These are phyloP conservation scores for Diadema setosum DNA, from an alignment of 35 echinoderm and acorn worm species.

Conservation along the genomic window DNA sequence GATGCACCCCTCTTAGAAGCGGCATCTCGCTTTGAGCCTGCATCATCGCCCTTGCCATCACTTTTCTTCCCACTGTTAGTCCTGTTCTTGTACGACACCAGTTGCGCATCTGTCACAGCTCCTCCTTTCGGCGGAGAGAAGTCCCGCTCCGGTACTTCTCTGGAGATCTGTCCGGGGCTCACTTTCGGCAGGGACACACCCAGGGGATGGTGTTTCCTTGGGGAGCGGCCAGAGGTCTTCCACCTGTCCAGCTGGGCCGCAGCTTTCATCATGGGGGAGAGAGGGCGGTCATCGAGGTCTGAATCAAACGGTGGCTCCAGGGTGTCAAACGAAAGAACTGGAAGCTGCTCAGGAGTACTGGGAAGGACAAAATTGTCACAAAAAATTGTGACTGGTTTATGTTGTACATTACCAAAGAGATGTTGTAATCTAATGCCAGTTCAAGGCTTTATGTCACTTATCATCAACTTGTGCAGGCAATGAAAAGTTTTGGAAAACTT, in stretches of 20 bases:
- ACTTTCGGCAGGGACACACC: not conserved
- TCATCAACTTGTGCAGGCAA: too few relatives aligned
- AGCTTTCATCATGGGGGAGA: conserved; percentile 87
- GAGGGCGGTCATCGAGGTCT: conserved; percentile 56
- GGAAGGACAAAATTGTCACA: not conserved
- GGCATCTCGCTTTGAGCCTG: not conserved
- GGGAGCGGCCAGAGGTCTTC: conserved; percentile 8
- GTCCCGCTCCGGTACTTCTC: not conserved
- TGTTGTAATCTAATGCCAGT: too few relatives aligned
- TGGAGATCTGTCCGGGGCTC: not conserved
- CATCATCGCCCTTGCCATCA: not conserved
- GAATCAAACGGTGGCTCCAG: conserved; percentile 38
- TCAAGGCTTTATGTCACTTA: too few relatives aligned
- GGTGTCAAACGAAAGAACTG: not conserved
- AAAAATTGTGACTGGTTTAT: too few relatives aligned
- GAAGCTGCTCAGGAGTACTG: not conserved
- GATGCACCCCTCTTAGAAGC: not conserved
- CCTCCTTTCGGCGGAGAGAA: not conserved
- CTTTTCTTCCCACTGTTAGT: not conserved
- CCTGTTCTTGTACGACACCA: not conserved
- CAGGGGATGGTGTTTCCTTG: not conserved
- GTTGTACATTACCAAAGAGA: too few relatives aligned
- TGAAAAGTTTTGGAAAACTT: too few relatives aligned
- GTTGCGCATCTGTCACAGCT: not conserved
- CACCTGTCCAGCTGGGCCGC: conserved; percentile 55